phyloP scores from a whole-genome alignment of 2,888 invertebrate genomes.

The Osmoderma eremita region DNA sequence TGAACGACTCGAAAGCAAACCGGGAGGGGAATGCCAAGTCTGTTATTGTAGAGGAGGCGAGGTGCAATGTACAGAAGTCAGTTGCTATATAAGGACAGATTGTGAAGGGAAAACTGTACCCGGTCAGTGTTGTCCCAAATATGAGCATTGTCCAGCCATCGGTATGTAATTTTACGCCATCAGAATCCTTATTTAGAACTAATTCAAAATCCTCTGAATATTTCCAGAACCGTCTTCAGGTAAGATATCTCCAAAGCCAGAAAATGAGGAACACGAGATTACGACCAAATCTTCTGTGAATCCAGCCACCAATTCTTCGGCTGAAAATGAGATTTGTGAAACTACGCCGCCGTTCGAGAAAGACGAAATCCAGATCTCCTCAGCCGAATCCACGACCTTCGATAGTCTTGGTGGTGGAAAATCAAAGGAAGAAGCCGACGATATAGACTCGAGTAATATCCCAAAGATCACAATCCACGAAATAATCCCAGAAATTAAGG shows the following conservation, averaged over 20 bases:
- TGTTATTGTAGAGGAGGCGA: conserved; percentile 86
- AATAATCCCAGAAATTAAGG: conserved; percentile 67
- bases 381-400: conserved; percentile 4
- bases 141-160: conserved; percentile 81
- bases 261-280: conserved; percentile 27
- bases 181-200: too few relatives aligned
- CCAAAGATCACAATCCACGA: conserved; percentile 69
- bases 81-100: conserved; percentile 80
- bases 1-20: conserved; percentile 75
- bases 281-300: conserved; percentile 22
- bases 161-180: too few relatives aligned
- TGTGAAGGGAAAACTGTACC: conserved; percentile 77
- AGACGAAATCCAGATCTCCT: conserved; percentile 1
- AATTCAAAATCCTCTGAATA: background rate
- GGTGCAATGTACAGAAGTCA: conserved; percentile 79
- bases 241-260: conserved; percentile 34
- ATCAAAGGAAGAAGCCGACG: conserved; percentile 24
- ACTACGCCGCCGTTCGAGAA: conserved; percentile 32
- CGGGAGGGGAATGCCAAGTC: conserved; percentile 78
- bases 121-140: conserved; percentile 83
- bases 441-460: conserved; percentile 11
- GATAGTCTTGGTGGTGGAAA: background rate
- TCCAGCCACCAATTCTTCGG: conserved; percentile 25
- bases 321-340: conserved; percentile 43
- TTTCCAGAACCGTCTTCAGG: conserved; percentile 34